Percentiles rank a stretch among this genome's conserved stretches.
These are phyloP conservation scores for Erythrocercus mccallii DNA, from an alignment of 2,113 vertebrate genomes.

Conservation along the genomic window DNA sequence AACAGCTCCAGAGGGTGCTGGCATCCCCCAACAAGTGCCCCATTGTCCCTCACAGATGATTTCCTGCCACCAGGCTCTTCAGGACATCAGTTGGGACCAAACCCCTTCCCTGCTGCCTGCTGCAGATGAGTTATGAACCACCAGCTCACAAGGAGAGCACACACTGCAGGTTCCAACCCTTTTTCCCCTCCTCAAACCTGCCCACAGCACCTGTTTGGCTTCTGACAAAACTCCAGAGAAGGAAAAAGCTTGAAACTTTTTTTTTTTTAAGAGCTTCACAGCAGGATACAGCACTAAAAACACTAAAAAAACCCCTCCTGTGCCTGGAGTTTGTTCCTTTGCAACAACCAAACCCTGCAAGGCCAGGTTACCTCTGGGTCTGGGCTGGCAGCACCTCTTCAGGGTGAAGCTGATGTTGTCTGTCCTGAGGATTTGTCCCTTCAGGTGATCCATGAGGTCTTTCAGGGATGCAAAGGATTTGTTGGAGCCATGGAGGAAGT, in stretches of 20 bases:
- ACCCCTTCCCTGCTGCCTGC: not conserved
- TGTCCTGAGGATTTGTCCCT: constrained; percentile 88
- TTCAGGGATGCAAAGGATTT: constrained; percentile 76
- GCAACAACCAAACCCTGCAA: not conserved
- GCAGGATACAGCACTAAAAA: not conserved
- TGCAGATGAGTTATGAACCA: not conserved
- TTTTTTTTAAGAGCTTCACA: not conserved
- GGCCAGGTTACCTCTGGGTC: constrained; percentile 83
- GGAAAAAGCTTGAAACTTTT: not conserved
- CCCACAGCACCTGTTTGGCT: not conserved
- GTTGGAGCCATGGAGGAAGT: constrained; percentile 82
- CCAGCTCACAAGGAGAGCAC: not conserved
- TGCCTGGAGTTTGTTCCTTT: not conserved
- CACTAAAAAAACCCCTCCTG: not conserved
- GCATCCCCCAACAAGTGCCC: not conserved
- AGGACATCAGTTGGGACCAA: not conserved
- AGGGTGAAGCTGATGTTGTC: constrained; percentile 94
- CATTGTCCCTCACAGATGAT: not conserved
- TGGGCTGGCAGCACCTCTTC: constrained; percentile 90
- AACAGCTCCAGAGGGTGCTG: not conserved
- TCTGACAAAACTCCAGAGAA: not conserved
- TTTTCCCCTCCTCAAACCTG: not conserved
- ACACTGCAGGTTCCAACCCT: not conserved
- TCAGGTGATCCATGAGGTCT: constrained; percentile 90
- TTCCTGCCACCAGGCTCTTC: not conserved